phyloP scores from a whole-genome alignment of 2,888 invertebrate species.

The Agapostemon virescens region DNA sequence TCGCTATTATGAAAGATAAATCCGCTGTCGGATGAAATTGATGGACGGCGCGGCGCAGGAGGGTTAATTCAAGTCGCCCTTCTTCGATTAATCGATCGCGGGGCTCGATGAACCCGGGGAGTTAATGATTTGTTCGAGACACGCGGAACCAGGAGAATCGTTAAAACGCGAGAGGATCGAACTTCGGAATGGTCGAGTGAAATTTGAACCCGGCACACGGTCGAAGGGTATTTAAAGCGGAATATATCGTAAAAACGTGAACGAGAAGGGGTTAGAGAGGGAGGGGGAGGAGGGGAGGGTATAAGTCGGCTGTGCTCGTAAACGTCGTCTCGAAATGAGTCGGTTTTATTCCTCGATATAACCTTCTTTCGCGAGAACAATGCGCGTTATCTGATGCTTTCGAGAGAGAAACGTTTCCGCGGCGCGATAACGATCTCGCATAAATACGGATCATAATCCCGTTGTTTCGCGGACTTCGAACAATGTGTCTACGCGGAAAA shows the following conservation, averaged over 20 bases:
- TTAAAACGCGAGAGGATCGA: conserved; percentile 41
- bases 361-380: conserved; percentile 56
- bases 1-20: background rate
- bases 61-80: conserved; percentile 6
- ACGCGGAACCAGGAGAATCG: conserved; percentile 31
- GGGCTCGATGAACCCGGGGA: background rate
- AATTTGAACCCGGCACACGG: conserved; percentile 42
- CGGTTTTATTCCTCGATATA: conserved; percentile 51
- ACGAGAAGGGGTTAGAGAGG: background rate
- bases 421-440: conserved; percentile 54
- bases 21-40: background rate
- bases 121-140: conserved; percentile 21
- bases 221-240: conserved; percentile 48
- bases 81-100: conserved; percentile 26
- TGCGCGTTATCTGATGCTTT: conserved; percentile 51
- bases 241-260: conserved; percentile 52
- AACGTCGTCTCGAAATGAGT: conserved; percentile 52
- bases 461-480: conserved; percentile 32
- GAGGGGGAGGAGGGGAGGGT: background rate
- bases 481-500: conserved; percentile 30
- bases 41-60: background rate
- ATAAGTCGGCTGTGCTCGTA: conserved; percentile 45
- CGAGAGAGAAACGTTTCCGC: conserved; percentile 54
- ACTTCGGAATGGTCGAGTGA: conserved; percentile 27
- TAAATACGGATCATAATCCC: conserved; percentile 57